Evolutionary conservation across 2,797 vertebrate genomes (phyloP).

Genomic region (Chelmon rostratus): DNA sequence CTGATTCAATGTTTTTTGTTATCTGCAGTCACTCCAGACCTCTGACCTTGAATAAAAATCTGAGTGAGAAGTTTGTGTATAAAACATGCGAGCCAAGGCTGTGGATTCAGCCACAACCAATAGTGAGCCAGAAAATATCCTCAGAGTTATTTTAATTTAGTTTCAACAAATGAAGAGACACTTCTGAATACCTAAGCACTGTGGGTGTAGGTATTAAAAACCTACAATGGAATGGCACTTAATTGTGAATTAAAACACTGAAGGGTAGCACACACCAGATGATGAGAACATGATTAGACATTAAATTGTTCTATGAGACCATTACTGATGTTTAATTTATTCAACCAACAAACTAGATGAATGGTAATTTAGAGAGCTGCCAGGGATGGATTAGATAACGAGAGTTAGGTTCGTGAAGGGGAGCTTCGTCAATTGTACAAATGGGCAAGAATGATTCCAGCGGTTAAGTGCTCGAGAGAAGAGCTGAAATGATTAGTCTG

Average conservation of each 20-base stretch:
- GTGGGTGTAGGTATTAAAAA: not conserved
- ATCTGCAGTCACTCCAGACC: too few relatives aligned
- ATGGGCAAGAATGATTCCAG: not conserved
- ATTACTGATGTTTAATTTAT: slow-evolving; percentile 16
- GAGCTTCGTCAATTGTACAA: not conserved
- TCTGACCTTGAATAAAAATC: too few relatives aligned
- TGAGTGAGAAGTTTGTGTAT: not conserved
- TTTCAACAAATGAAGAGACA: not conserved
- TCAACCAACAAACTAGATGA: slow-evolving; percentile 13
- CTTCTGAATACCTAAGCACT: not conserved
- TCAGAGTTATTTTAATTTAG: not conserved
- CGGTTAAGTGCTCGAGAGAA: not conserved
- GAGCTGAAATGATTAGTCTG: not conserved
- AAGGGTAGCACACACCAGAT: not conserved
- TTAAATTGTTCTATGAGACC: slow-evolving; percentile 11
- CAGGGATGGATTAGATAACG: slow-evolving; percentile 1
- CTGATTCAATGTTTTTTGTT: too few relatives aligned
- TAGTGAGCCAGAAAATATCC: not conserved
- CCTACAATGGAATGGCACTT: not conserved
- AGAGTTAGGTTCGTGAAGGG: not conserved
- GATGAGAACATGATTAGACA: slow-evolving; percentile 12
- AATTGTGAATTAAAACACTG: slow-evolving; percentile 3
- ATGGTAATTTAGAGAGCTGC: not conserved
- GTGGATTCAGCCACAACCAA: slow-evolving; percentile 20
- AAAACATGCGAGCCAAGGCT: not conserved